Evolutionary conservation across 1,140 invertebrate species (phyloP), one percentile per base, ranked within the genome.

Genomic region (Drosophila santomea): DNA sequence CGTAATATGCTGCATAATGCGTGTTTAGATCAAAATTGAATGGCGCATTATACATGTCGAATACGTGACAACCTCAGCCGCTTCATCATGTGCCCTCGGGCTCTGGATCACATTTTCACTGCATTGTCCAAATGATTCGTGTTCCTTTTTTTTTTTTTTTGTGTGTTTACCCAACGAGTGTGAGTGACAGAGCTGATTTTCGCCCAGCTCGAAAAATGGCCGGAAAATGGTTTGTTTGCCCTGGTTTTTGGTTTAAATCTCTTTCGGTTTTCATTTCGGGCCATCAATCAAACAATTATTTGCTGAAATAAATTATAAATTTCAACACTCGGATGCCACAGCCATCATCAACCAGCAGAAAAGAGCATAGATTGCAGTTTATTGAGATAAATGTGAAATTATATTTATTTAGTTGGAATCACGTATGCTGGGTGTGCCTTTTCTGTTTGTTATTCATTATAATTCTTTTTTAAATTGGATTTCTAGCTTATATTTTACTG

Each of bases 1-100:
- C 79, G 82, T 86, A 86, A 88, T 79, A 76, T 86, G 83, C 83
- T 88, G 84, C 83, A 88, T 89, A 88, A 88, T 88, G 83, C 83
- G 83, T 89, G 84, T 69, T 88, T 89, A 88, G 75, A 76, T 88
- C 76, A 71, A 89, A 89, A 89, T 88, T 88, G 84, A 89, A 88
- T 88, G 80, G 83, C 83, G 83, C 79, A 88, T 89, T 80, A 77
- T 57, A 83, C 83, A 89, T 88, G 67, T 74, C 84, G 76, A 77
- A 89, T 89, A 88, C 83, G 83, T 88, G 83, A 88, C 78, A 45
- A 80, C 43, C 47, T 54, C 71, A 83, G 66, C 69, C 77, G 55
- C 48, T 23, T 51, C 7, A 7, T 43, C 38, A 52, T 35, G 20
- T 47, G 32, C 41, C 28, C 35, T 59, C 64, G 38, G 41, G 32